Conservation (phyloP, 1,140 invertebrate genomes). For the Danaus melanippus region DNA sequence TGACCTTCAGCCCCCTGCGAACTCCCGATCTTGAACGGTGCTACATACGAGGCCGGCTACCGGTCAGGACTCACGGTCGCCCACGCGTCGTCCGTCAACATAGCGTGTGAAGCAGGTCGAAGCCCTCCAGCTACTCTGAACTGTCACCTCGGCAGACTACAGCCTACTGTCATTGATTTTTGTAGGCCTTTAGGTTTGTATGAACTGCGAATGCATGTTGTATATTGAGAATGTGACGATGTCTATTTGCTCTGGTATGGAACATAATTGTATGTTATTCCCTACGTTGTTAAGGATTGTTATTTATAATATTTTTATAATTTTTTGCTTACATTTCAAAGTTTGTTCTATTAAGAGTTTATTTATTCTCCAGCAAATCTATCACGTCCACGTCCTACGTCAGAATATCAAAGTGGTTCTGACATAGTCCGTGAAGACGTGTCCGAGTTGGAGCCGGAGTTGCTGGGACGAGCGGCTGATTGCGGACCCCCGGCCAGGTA, state of each 20-base stretch:
- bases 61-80: constrained; percentile 83
- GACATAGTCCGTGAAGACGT: constrained; percentile 79
- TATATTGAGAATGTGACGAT: not conserved
- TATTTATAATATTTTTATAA: constrained; percentile 2
- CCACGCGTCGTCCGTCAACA: constrained; percentile 80
- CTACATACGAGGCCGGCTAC: constrained; percentile 84
- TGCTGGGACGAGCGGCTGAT: constrained; percentile 61
- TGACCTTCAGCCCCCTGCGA: constrained; percentile 77
- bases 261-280: no score
- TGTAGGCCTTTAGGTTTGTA: constrained; percentile 58
- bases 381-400: constrained; percentile 53
- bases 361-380: constrained; percentile 41
- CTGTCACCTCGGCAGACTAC: constrained; percentile 80
- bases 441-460: constrained; percentile 73
- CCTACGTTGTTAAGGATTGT: not conserved
- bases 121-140: constrained; percentile 70
- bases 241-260: no score
- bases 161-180: constrained; percentile 62
- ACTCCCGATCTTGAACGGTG: constrained; percentile 79
- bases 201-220: not conserved
- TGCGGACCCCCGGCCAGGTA: constrained; percentile 79
- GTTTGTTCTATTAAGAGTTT: no score
- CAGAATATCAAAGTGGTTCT: constrained; percentile 74
- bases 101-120: constrained; percentile 78
- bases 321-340: constrained; percentile 19